Conservation (phyloP, 2,797 vertebrate genomes). For the Hydrocynus forskahlii region DNA sequence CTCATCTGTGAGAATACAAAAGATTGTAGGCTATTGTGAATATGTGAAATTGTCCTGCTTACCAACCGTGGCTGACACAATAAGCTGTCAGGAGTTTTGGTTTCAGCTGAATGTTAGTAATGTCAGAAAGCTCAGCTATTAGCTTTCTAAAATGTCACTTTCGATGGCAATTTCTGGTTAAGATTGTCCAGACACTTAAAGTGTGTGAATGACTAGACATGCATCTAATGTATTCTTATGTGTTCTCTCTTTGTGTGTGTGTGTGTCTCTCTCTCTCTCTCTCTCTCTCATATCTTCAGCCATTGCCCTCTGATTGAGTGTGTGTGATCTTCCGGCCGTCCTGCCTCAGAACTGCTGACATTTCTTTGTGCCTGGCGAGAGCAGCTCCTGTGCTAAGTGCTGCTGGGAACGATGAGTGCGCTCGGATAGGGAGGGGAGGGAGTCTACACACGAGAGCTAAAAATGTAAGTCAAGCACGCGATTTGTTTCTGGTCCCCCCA, state of each 20-base stretch:
- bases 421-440: constrained; percentile 54
- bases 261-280: background rate
- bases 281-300: constrained; percentile 23
- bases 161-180: background rate
- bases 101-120: background rate
- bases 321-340: constrained; percentile 10
- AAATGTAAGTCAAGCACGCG: constrained; percentile 50
- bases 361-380: constrained; percentile 41
- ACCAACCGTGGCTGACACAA: background rate
- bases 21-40: background rate
- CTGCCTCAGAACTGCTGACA: constrained; percentile 31
- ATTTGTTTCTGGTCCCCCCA: background rate
- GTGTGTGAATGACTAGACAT: background rate
- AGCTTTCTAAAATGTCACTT: background rate
- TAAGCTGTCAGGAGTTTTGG: background rate
- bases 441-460: constrained; percentile 44
- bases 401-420: constrained; percentile 54
- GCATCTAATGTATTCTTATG: background rate
- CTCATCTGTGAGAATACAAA: background rate
- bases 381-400: constrained; percentile 55
- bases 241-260: too few relatives aligned
- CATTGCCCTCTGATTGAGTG: constrained; percentile 22
- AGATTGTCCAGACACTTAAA: too few relatives aligned
- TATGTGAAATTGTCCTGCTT: background rate
- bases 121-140: background rate